A percentile compares a stretch with the other conserved stretches of the same genome.
Evolutionary conservation across 2,797 vertebrate genomes (phyloP).

Genomic region (Lepus townsendii): DNA sequence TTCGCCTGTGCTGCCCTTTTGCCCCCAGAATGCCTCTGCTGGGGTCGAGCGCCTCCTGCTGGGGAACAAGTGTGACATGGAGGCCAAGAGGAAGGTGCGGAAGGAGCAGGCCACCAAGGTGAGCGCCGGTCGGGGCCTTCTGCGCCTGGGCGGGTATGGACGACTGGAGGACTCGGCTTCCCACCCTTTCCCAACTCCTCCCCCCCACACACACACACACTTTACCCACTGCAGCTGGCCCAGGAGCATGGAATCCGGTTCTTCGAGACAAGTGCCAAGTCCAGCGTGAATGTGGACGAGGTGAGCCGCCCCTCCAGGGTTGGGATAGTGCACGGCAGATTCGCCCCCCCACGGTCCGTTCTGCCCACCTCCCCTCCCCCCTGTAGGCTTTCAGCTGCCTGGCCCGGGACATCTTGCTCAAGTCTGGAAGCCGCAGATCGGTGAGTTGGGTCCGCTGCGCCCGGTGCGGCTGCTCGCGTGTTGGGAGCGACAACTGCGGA

Average conservation of each 20-base stretch:
- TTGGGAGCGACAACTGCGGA: not conserved
- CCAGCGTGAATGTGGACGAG: constrained; percentile 96
- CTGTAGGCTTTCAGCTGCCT: constrained; percentile 93
- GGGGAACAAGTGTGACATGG: constrained; percentile 98
- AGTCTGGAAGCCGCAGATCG: constrained; percentile 81
- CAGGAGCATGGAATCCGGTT: constrained; percentile 95
- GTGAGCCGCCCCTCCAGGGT: constrained; percentile 84
- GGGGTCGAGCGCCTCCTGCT: constrained; percentile 95
- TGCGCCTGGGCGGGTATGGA: too few species aligned
- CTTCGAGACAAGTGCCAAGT: constrained; percentile 98
- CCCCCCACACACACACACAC: not conserved
- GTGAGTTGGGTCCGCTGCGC: constrained; percentile 73
- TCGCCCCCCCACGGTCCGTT: not conserved
- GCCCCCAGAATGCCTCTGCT: constrained; percentile 93
- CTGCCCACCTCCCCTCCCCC: not conserved
- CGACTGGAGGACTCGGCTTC: not conserved
- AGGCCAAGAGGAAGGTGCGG: constrained; percentile 93
- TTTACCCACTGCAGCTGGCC: constrained; percentile 90
- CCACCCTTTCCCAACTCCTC: not conserved
- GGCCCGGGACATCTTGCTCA: constrained; percentile 94
- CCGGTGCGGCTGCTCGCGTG: not conserved
- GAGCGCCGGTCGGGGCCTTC: not conserved
- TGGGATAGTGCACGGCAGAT: too few species aligned
- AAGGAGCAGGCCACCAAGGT: constrained; percentile 95
- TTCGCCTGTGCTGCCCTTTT: not conserved